phyloP scores from a whole-genome alignment of 2,888 invertebrate species.

The Trachelus troglodyta region DNA sequence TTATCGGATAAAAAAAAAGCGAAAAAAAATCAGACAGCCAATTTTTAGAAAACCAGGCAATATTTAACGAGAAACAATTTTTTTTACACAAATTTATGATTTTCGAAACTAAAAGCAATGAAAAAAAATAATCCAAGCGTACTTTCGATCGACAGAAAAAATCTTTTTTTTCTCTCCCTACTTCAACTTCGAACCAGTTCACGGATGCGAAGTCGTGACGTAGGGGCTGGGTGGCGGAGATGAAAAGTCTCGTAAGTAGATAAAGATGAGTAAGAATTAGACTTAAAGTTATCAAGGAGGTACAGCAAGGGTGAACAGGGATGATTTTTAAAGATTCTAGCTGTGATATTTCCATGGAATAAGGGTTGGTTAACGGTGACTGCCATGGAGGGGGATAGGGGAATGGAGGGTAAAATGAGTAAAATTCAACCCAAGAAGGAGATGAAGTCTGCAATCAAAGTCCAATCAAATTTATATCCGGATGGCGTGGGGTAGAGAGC shows the following conservation, averaged over 20 bases:
- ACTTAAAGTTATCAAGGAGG: neutral
- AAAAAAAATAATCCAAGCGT: neutral
- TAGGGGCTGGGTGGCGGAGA: neutral
- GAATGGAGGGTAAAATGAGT: neutral
- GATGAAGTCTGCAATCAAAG: slow-evolving; percentile 45
- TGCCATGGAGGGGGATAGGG: neutral
- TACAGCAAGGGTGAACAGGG: neutral
- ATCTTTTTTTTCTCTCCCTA: neutral
- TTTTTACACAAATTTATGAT: neutral
- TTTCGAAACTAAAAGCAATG: neutral
- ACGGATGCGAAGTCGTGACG: neutral
- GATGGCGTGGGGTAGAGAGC: slow-evolving; percentile 28
- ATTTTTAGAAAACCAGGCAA: neutral
- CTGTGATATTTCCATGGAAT: neutral
- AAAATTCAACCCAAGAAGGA: slow-evolving; percentile 12
- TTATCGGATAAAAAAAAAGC: neutral
- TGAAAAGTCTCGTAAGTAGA: neutral
- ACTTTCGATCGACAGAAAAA: neutral
- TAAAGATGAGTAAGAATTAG: neutral
- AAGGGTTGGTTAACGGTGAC: neutral
- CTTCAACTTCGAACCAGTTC: neutral
- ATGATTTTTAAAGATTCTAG: neutral
- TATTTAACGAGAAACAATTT: neutral
- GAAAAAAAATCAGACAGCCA: neutral
- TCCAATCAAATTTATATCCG: slow-evolving; percentile 50